Evolutionary conservation across 1,140 invertebrate species (phyloP).

Genomic region (Agraylea sexmaculata): DNA sequence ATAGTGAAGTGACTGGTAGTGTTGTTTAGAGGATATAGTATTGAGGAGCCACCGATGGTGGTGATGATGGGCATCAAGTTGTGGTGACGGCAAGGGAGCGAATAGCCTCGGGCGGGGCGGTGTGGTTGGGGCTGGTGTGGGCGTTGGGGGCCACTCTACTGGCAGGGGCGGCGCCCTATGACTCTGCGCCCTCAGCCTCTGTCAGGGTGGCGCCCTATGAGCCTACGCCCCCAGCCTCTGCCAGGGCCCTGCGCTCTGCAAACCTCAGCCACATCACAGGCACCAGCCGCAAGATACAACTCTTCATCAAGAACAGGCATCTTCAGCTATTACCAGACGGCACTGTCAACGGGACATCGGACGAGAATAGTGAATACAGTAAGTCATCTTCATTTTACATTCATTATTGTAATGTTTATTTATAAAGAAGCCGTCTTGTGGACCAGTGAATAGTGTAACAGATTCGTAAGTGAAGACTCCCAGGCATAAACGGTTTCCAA

Average conservation of each 20-base stretch:
- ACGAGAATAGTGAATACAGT: slow-evolving; percentile 68
- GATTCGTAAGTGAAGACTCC: too few relatives aligned
- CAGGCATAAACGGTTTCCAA: too few relatives aligned
- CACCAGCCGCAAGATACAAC: slow-evolving; percentile 60
- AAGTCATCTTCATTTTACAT: slow-evolving; percentile 41
- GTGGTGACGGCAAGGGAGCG: too few relatives aligned
- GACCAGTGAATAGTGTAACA: too few relatives aligned
- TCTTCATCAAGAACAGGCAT: slow-evolving; percentile 68
- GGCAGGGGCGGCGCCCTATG: slow-evolving; percentile 31
- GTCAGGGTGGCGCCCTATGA: slow-evolving; percentile 11
- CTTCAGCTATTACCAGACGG: slow-evolving; percentile 67
- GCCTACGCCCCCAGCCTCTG: slow-evolving; percentile 28
- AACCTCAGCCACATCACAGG: slow-evolving; percentile 63
- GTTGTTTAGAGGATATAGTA: too few relatives aligned
- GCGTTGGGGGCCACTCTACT: slow-evolving; percentile 33
- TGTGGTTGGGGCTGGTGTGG: slow-evolving; percentile 31
- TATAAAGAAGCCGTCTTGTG: too few relatives aligned
- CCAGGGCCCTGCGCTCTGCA: slow-evolving; percentile 49
- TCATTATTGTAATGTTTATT: too few relatives aligned
- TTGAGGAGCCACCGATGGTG: too few relatives aligned
- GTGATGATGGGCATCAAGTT: too few relatives aligned
- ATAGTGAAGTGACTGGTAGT: too few relatives aligned
- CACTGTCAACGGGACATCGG: slow-evolving; percentile 63
- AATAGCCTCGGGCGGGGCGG: too few relatives aligned
- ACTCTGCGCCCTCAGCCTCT: slow-evolving; percentile 33